Conservation (phyloP, 2,888 invertebrate species). For the Mythimna vitellina region DNA sequence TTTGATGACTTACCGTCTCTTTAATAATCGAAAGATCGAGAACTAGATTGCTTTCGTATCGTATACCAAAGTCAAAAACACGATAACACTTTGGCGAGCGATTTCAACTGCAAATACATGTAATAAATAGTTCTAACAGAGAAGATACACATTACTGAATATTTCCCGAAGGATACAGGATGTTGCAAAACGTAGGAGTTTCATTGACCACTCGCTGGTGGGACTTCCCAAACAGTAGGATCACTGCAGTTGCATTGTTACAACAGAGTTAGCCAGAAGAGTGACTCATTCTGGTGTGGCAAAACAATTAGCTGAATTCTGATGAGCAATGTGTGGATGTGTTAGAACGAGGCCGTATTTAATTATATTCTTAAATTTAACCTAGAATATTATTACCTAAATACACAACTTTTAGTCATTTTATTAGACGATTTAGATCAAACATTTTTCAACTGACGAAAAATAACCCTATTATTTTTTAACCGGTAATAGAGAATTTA, state of each 20-base stretch:
- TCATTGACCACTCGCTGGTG: conserved; percentile 33
- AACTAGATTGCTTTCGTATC: too few species aligned
- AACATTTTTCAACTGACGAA: too few species aligned
- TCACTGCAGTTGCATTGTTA: conserved; percentile 33
- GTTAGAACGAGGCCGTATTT: neutral
- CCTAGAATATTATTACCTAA: neutral
- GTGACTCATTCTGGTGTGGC: conserved; percentile 51
- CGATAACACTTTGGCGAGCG: neutral
- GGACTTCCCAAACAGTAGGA: conserved; percentile 47
- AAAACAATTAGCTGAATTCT: conserved; percentile 33
- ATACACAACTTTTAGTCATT: neutral
- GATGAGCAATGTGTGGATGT: neutral
- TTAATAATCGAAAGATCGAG: too few species aligned
- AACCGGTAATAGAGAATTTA: too few species aligned
- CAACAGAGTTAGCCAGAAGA: conserved; percentile 36
- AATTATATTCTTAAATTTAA: neutral
- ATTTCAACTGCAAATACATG: neutral
- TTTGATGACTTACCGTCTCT: neutral
- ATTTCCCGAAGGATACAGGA: conserved; percentile 43
- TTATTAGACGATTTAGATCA: neutral
- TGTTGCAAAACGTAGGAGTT: conserved; percentile 37
- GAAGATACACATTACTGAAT: conserved; percentile 19
- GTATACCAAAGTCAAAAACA: neutral
- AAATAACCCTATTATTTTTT: too few species aligned
- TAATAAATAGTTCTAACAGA: conserved; percentile 16